Percentiles rank a stretch among this genome's conserved stretches.
These are phyloP conservation scores for Hyppa rectilinea DNA, from an alignment of 2,888 invertebrate genomes.

Conservation along the genomic window DNA sequence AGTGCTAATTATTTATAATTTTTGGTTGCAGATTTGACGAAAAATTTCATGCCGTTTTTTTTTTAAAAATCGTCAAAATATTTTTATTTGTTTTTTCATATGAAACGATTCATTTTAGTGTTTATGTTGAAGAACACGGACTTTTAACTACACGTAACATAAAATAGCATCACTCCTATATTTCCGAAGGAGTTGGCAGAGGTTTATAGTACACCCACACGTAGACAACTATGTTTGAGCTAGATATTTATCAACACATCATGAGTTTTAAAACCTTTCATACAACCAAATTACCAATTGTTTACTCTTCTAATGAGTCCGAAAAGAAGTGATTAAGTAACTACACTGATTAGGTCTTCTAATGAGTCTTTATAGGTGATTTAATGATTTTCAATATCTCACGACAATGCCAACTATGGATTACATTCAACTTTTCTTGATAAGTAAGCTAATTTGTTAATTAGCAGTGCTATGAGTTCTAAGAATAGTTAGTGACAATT, in stretches of 20 bases:
- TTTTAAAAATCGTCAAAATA: not conserved
- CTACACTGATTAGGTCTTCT: not conserved
- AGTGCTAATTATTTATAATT: too few relatives aligned
- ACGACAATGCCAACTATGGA: too few relatives aligned
- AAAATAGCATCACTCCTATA: not conserved
- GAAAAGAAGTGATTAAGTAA: not conserved
- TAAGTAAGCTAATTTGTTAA: too few relatives aligned
- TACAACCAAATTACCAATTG: not conserved
- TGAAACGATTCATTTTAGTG: not conserved
- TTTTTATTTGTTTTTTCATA: not conserved
- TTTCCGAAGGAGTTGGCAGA: not conserved
- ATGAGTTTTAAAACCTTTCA: conserved; percentile 5
- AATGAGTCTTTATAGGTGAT: not conserved
- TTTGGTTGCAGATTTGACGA: too few relatives aligned
- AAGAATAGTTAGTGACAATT: too few relatives aligned
- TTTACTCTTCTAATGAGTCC: not conserved
- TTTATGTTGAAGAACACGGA: conserved; percentile 3
- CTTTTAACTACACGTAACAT: not conserved
- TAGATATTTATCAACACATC: not conserved
- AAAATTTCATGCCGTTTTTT: too few relatives aligned
- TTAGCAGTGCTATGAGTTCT: too few relatives aligned
- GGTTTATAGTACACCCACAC: not conserved
- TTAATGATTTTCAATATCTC: too few relatives aligned
- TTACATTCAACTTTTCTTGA: too few relatives aligned
- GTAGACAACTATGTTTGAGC: conserved; percentile 1